phyloP scores from a whole-genome alignment of 2,797 vertebrate species.

The Anguilla anguilla region DNA sequence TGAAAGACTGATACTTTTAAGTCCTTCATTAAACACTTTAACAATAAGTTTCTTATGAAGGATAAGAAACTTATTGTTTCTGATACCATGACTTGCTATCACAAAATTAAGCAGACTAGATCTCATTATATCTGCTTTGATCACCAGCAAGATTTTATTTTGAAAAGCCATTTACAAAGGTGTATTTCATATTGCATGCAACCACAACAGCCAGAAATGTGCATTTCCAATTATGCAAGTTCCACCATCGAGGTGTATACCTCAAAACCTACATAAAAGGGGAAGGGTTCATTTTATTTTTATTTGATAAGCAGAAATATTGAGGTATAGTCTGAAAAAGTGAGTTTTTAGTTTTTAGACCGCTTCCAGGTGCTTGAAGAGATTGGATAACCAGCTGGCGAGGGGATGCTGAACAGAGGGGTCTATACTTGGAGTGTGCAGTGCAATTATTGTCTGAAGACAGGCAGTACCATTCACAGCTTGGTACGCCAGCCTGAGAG shows the following conservation, averaged over 20 bases:
- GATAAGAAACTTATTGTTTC: not conserved
- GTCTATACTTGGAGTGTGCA: not conserved
- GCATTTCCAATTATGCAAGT: not conserved
- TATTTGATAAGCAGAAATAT: too few relatives aligned
- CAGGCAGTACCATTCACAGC: constrained; percentile 1
- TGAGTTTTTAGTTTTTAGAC: too few relatives aligned
- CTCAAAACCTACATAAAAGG: not conserved
- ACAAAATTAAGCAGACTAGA: not conserved
- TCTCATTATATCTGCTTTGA: not conserved
- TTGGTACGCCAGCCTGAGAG: not conserved
- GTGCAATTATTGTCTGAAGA: not conserved
- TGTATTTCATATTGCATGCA: not conserved
- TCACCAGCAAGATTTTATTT: not conserved
- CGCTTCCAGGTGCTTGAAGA: not conserved
- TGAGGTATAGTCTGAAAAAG: too few relatives aligned
- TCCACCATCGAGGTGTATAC: not conserved
- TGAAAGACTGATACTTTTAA: not conserved
- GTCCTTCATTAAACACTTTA: not conserved
- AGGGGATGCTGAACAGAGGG: not conserved
- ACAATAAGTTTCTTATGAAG: not conserved
- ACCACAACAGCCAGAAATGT: not conserved
- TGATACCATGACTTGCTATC: not conserved
- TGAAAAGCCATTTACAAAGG: not conserved
- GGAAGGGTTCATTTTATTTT: too few relatives aligned
- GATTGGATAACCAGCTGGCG: not conserved